These are phyloP conservation scores for Manduca sexta DNA, from an alignment of 1,140 invertebrate species.

Conservation along the genomic window DNA sequence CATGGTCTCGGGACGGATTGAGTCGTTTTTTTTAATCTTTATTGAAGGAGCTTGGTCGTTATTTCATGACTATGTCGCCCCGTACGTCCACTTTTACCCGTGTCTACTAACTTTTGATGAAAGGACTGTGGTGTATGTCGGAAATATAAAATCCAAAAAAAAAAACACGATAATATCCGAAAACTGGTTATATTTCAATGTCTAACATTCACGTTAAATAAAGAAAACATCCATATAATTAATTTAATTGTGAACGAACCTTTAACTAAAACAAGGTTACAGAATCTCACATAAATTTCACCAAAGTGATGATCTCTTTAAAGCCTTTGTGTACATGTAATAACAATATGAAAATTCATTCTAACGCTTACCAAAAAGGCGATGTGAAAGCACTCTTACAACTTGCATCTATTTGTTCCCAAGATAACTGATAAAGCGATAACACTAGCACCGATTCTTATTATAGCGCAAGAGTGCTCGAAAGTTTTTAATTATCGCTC, in stretches of 20 bases:
- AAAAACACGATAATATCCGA: too few relatives aligned
- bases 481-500: conserved; percentile 49
- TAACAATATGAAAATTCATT: neutral
- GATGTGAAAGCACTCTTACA: neutral
- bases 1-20: neutral
- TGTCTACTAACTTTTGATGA: too few relatives aligned
- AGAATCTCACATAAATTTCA: neutral
- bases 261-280: neutral
- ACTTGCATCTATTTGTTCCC: neutral
- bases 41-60: too few relatives aligned
- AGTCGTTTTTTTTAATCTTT: too few relatives aligned
- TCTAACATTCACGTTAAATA: too few relatives aligned
- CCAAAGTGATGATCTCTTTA: conserved; percentile 1
- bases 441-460: conserved; percentile 23
- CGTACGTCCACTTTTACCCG: too few relatives aligned
- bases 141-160: too few relatives aligned
- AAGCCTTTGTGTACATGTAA: neutral
- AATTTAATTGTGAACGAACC: neutral
- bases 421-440: conserved; percentile 14
- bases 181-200: too few relatives aligned
- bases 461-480: conserved; percentile 32
- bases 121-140: too few relatives aligned
- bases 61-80: too few relatives aligned
- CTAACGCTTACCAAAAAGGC: neutral
- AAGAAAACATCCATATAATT: neutral